Percentiles rank a stretch among this genome's conserved stretches.
These are phyloP conservation scores for Polyergus mexicanus DNA, from an alignment of 1,140 invertebrate species.

Conservation along the genomic window DNA sequence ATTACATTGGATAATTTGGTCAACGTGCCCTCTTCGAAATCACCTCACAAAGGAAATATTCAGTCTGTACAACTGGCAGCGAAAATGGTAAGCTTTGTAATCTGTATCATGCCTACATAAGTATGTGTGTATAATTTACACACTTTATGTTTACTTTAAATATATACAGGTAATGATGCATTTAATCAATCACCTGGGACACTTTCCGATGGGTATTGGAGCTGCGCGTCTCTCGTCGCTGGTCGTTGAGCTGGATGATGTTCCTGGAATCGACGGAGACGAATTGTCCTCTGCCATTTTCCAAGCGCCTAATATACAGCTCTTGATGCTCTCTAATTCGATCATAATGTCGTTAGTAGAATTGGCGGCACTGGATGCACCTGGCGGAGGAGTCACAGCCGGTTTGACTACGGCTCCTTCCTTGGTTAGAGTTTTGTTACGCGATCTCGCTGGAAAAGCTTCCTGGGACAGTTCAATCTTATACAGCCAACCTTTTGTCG, in stretches of 20 bases:
- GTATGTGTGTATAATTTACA: background rate
- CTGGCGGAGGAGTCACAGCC: conserved; percentile 94
- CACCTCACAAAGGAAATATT: conserved; percentile 82
- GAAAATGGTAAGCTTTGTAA: conserved; percentile 86
- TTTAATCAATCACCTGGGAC: conserved; percentile 94
- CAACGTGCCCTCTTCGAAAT: conserved; percentile 85
- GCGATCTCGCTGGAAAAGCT: conserved; percentile 98
- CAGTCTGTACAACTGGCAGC: conserved; percentile 89
- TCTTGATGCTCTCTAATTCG: conserved; percentile 94
- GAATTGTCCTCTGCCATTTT: conserved; percentile 94
- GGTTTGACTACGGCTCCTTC: conserved; percentile 89
- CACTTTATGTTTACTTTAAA: background rate
- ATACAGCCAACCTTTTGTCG: conserved; percentile 90
- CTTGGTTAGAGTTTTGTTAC: conserved; percentile 93
- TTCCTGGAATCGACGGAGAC: conserved; percentile 90
- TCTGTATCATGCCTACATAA: background rate
- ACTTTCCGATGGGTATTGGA: conserved; percentile 96
- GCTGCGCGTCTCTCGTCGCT: conserved; percentile 93
- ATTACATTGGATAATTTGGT: conserved; percentile 90
- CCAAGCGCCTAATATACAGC: conserved; percentile 94
- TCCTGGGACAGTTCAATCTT: conserved; percentile 98
- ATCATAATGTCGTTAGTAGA: conserved; percentile 97
- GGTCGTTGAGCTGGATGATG: conserved; percentile 97
- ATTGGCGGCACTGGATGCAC: conserved; percentile 94
- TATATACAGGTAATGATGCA: conserved; percentile 89